phyloP scores from a whole-genome alignment of 2,888 invertebrate species.

The Calliphora vomitoria region DNA sequence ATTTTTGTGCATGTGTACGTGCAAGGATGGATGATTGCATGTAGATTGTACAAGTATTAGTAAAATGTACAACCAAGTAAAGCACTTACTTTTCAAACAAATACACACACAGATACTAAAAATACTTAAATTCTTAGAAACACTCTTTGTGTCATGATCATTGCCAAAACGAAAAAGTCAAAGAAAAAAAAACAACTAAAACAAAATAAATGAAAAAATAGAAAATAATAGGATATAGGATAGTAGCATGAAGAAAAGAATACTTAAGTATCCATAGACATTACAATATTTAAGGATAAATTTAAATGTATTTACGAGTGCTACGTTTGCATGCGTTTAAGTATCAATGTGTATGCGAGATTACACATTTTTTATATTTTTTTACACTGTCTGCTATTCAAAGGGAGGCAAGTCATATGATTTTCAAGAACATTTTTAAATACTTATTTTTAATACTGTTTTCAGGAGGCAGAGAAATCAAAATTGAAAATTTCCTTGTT shows the following conservation, averaged over 20 bases:
- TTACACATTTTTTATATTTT: no score
- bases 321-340: neutral
- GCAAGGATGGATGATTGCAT: neutral
- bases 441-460: no score
- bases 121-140: constrained; percentile 10
- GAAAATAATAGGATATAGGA: constrained; percentile 2
- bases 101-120: neutral
- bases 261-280: constrained; percentile 19
- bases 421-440: no score
- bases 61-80: no score
- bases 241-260: constrained; percentile 3
- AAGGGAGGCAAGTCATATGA: no score
- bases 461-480: no score
- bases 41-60: neutral
- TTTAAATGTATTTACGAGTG: constrained; percentile 6
- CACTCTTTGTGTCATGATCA: constrained; percentile 20
- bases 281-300: constrained; percentile 1
- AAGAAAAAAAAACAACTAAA: constrained; percentile 2
- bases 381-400: no score
- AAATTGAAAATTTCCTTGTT: no score
- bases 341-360: neutral
- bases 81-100: neutral
- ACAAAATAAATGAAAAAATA: constrained; percentile 22
- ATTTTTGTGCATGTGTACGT: neutral
- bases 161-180: neutral